Evolutionary conservation across 2,797 vertebrate species (phyloP).

Genomic region (Pseudochirops cupreus): DNA sequence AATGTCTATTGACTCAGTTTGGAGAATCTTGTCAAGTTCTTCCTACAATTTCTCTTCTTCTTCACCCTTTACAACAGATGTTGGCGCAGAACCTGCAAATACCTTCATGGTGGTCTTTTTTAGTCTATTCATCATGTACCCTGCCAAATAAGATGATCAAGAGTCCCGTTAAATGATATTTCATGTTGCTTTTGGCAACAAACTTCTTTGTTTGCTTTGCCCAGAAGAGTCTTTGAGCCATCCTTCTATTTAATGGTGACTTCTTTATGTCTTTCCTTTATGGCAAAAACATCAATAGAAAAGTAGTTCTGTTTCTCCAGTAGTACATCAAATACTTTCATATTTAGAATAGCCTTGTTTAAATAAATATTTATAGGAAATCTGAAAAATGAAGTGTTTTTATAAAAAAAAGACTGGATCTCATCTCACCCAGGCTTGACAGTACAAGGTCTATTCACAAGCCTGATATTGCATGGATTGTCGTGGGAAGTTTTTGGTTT

Average conservation of each 20-base stretch:
- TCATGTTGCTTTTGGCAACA: neutral
- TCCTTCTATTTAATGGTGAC: neutral
- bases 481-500: neutral
- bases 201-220: neutral
- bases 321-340: neutral
- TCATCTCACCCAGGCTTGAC: neutral
- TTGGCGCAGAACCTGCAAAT: neutral
- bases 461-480: neutral
- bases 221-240: neutral
- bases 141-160: neutral
- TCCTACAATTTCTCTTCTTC: neutral
- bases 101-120: neutral
- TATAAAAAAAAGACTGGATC: no score
- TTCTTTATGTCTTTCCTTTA: conserved; percentile 1
- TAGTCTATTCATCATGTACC: neutral
- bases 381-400: neutral
- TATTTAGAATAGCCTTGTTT: neutral
- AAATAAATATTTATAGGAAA: neutral
- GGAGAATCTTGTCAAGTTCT: neutral
- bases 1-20: neutral
- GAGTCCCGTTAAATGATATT: neutral
- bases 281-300: neutral
- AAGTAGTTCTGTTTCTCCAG: neutral
- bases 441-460: neutral
- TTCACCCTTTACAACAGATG: neutral